phyloP scores from a whole-genome alignment of 2,113 vertebrate genomes.

The Bambusicola thoracicus region DNA sequence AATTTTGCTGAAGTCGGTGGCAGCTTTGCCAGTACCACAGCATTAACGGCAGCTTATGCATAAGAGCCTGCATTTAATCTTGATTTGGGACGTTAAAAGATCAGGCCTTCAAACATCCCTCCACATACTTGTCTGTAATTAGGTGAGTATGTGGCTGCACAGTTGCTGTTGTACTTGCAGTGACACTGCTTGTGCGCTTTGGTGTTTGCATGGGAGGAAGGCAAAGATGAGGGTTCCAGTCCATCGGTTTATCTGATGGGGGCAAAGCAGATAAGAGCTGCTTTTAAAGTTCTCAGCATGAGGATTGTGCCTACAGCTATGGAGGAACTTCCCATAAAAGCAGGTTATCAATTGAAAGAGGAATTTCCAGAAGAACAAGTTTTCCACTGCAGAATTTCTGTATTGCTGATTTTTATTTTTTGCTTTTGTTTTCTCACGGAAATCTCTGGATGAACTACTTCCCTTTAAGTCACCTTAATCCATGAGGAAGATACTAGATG shows the following conservation, averaged over 20 bases:
- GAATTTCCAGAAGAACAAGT: slow-evolving; percentile 64
- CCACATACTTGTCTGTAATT: not conserved
- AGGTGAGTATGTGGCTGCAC: accelerated
- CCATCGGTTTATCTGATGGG: slow-evolving; percentile 24
- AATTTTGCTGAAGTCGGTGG: not conserved
- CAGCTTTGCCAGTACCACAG: not conserved
- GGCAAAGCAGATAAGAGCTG: slow-evolving; percentile 11
- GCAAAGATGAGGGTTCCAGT: not conserved
- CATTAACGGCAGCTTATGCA: not conserved
- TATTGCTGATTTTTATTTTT: slow-evolving; percentile 32
- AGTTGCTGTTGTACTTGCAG: accelerated
- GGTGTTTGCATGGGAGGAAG: not conserved
- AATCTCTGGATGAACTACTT: slow-evolving; percentile 46
- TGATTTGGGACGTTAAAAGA: not conserved
- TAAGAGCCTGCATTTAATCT: not conserved
- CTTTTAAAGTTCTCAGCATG: slow-evolving; percentile 59
- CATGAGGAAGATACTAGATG: not conserved
- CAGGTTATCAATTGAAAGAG: slow-evolving; percentile 51
- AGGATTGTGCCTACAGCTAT: slow-evolving; percentile 45
- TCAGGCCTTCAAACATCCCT: not conserved
- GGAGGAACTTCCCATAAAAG: slow-evolving; percentile 68
- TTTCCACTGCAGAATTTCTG: slow-evolving; percentile 66
- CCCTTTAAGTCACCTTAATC: slow-evolving; percentile 33
- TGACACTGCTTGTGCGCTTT: not conserved
- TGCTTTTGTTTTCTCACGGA: slow-evolving; percentile 43